A percentile compares a stretch with the other conserved stretches of the same genome.
Evolutionary conservation across 2,888 invertebrate species (phyloP).

Genomic region (Hyposoter dolosus): DNA sequence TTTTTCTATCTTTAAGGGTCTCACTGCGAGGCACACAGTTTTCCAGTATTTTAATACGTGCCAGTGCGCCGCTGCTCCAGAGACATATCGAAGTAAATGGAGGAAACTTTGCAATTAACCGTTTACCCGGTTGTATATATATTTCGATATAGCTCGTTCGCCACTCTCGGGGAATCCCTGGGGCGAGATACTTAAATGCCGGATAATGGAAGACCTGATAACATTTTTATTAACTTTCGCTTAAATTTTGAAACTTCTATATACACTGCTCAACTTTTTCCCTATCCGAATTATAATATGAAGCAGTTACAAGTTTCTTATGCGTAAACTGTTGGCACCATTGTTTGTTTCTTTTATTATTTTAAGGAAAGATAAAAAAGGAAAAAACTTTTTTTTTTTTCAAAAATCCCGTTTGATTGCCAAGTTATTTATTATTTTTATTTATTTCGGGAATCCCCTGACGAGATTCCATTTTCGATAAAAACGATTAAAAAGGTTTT

Average conservation of each 20-base stretch:
- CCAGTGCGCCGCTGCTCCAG: slow-evolving; percentile 24
- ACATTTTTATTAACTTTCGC: slow-evolving; percentile 82
- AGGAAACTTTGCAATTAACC: slow-evolving; percentile 80
- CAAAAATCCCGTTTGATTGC: not conserved
- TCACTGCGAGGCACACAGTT: slow-evolving; percentile 49
- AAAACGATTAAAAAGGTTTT: no score
- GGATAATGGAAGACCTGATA: slow-evolving; percentile 82
- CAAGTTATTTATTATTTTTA: not conserved
- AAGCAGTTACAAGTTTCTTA: not conserved
- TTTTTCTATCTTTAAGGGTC: slow-evolving; percentile 46
- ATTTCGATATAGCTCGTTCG: slow-evolving; percentile 45
- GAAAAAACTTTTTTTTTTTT: not conserved
- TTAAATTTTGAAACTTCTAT: slow-evolving; percentile 13
- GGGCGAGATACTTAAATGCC: slow-evolving; percentile 79
- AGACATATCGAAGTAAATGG: slow-evolving; percentile 48
- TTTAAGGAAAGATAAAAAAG: not conserved
- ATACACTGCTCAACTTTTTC: slow-evolving; percentile 27
- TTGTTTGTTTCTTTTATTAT: not conserved
- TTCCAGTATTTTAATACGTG: slow-evolving; percentile 61
- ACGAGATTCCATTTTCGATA: no score
- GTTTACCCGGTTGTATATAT: slow-evolving; percentile 53
- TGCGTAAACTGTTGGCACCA: not conserved
- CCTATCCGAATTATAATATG: not conserved
- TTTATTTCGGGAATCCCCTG: not conserved
- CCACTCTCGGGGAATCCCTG: slow-evolving; percentile 33